Evolutionary conservation across 2,888 invertebrate genomes (phyloP).

Genomic region (Anarsia innoxiella): DNA sequence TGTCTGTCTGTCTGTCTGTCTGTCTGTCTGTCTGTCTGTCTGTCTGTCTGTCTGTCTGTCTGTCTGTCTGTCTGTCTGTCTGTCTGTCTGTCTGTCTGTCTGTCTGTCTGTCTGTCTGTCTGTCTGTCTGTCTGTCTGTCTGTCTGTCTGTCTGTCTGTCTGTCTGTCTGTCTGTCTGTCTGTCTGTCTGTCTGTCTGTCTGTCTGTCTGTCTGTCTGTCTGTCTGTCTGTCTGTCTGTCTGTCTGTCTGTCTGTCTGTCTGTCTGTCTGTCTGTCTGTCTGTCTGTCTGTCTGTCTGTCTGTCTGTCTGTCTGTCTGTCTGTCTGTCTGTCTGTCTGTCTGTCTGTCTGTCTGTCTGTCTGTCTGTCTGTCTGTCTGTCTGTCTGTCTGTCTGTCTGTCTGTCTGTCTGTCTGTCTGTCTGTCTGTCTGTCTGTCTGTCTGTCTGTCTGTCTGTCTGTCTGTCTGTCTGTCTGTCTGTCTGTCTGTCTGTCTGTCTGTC

Average conservation of each 20-base stretch:
- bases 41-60: slow-evolving; percentile 4
- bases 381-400: slow-evolving; percentile 2
- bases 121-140: not conserved
- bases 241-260: slow-evolving; percentile 2
- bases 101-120: not conserved
- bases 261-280: slow-evolving; percentile 2
- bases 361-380: slow-evolving; percentile 2
- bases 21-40: slow-evolving; percentile 3
- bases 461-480: slow-evolving; percentile 2
- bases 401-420: slow-evolving; percentile 2
- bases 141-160: slow-evolving; percentile 2
- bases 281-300: slow-evolving; percentile 2
- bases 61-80: slow-evolving; percentile 5
- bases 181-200: not conserved
- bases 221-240: slow-evolving; percentile 1
- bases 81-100: slow-evolving; percentile 1
- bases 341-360: slow-evolving; percentile 2
- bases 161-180: not conserved
- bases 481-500: slow-evolving; percentile 2
- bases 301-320: slow-evolving; percentile 2
- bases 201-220: slow-evolving; percentile 1
- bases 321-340: slow-evolving; percentile 2
- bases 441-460: slow-evolving; percentile 2
- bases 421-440: slow-evolving; percentile 2
- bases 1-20: slow-evolving; percentile 4